Evolutionary conservation across 1,140 invertebrate species (phyloP).

Genomic region (Radopholus similis): DNA sequence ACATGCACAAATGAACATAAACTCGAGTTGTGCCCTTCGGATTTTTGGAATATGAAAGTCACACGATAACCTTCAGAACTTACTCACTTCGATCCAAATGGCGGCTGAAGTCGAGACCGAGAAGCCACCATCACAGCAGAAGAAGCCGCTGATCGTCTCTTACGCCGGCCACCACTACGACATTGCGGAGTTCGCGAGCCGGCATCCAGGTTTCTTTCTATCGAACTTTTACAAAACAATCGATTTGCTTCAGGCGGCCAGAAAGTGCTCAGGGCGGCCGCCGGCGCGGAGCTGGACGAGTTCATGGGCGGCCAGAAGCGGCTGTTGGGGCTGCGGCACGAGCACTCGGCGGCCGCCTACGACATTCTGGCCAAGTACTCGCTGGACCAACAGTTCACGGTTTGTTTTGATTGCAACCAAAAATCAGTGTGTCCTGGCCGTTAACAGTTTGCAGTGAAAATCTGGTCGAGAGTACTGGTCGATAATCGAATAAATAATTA

Average conservation of each 20-base stretch:
- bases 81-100: too few species aligned
- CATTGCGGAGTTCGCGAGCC: constrained; percentile 60
- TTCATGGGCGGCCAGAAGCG: constrained; percentile 54
- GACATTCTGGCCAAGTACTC: constrained; percentile 61
- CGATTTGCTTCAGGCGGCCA: constrained; percentile 44
- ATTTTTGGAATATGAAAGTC: too few species aligned
- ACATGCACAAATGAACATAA: too few species aligned
- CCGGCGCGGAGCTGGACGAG: constrained; percentile 57
- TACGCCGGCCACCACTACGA: constrained; percentile 60
- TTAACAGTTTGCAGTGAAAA: too few species aligned
- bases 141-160: constrained; percentile 49
- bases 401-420: constrained; percentile 22
- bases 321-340: constrained; percentile 55
- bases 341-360: constrained; percentile 61
- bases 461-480: too few species aligned
- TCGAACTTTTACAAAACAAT: neutral
- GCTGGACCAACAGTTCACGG: constrained; percentile 54
- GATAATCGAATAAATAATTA: too few species aligned
- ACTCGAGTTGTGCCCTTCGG: too few species aligned
- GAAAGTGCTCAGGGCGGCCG: constrained; percentile 54
- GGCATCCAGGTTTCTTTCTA: constrained; percentile 56
- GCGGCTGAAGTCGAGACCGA: neutral
- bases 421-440: too few species aligned
- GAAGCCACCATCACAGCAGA: neutral
- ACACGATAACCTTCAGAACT: too few species aligned